A percentile compares a stretch with the other conserved stretches of the same genome.
Conservation (phyloP, 2,797 vertebrate species). For the Alectoris magna region DNA sequence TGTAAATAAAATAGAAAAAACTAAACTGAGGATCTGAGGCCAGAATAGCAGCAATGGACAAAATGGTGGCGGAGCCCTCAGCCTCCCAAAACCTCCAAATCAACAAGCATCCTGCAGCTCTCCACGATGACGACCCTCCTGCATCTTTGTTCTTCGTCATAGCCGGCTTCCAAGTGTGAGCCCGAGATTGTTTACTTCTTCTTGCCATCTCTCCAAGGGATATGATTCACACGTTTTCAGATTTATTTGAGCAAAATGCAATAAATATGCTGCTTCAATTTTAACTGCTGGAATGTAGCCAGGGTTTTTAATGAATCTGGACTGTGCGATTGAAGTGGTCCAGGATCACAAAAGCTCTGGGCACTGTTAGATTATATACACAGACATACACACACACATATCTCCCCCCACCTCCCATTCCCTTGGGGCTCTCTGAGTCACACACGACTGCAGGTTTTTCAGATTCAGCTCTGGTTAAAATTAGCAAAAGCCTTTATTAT, state of each 20-base stretch:
- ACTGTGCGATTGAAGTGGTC: slow-evolving; percentile 93
- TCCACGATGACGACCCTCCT: slow-evolving; percentile 9
- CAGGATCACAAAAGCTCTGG: slow-evolving; percentile 89
- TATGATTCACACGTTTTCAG: slow-evolving; percentile 98
- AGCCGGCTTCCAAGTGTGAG: slow-evolving; percentile 50
- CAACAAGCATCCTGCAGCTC: background rate
- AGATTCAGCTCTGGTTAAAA: slow-evolving; percentile 86
- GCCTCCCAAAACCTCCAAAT: background rate
- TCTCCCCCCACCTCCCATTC: slow-evolving; percentile 75
- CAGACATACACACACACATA: slow-evolving; percentile 81
- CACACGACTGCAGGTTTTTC: slow-evolving; percentile 82
- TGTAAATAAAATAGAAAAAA: background rate
- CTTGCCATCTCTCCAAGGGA: slow-evolving; percentile 88
- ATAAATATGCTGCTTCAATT: slow-evolving; percentile 97
- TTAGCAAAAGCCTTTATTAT: slow-evolving; percentile 83
- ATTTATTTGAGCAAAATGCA: slow-evolving; percentile 99
- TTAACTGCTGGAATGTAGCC: slow-evolving; percentile 97
- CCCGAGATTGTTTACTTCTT: slow-evolving; percentile 78
- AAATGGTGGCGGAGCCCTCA: background rate
- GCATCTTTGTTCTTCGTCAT: slow-evolving; percentile 62
- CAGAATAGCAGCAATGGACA: background rate
- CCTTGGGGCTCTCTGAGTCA: slow-evolving; percentile 87
- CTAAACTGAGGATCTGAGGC: background rate
- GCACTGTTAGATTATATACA: slow-evolving; percentile 92
- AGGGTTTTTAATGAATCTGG: slow-evolving; percentile 99